phyloP scores from a whole-genome alignment of 2,113 vertebrate species.

The Apaloderma vittatum region DNA sequence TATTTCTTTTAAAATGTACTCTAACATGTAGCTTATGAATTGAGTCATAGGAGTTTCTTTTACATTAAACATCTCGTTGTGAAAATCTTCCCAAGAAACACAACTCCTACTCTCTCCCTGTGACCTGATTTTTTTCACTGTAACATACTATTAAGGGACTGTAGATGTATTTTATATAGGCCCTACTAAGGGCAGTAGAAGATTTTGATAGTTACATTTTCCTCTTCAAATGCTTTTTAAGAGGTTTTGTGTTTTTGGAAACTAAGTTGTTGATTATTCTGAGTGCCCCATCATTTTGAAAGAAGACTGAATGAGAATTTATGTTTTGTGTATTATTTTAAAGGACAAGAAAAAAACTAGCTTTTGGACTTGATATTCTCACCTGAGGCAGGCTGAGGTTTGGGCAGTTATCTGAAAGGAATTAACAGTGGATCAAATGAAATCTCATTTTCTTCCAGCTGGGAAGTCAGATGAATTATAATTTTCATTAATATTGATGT shows the following conservation, averaged over 20 bases:
- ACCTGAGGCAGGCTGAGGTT: neutral
- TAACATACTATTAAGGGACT: neutral
- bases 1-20: neutral
- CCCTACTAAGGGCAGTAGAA: neutral
- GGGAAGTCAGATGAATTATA: neutral
- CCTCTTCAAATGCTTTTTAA: neutral
- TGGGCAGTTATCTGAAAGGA: neutral
- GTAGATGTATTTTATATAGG: neutral
- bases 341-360: neutral
- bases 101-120: neutral
- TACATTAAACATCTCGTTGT: neutral
- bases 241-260: neutral
- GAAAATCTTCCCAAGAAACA: slow-evolving; percentile 29
- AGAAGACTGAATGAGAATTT: neutral
- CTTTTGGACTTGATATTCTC: neutral
- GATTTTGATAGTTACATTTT: neutral
- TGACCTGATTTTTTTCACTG: neutral
- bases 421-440: neutral
- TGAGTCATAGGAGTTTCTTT: slow-evolving; percentile 23
- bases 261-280: neutral
- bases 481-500: neutral
- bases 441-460: neutral
- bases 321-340: neutral
- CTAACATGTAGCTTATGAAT: neutral
- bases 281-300: neutral